Base-by-base conservation (phyloP, 1,140 invertebrate species). In the Drosophila auraria region DNA sequence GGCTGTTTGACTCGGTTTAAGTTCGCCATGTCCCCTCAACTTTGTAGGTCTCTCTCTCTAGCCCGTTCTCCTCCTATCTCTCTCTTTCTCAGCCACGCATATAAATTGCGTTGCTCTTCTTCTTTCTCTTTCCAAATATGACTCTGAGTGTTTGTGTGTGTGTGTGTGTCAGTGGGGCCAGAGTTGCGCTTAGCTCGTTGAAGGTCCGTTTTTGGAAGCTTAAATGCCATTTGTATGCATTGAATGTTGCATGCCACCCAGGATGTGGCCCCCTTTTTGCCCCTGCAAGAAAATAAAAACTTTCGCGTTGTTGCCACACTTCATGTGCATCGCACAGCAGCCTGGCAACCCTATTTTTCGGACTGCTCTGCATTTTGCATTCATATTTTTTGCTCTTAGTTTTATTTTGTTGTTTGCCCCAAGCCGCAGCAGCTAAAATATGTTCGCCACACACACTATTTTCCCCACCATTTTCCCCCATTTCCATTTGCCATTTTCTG, bases 201-300 rank as follows among this genome's bases (percentile, higher is more conserved):
- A 68, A 62, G 40, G 51, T 74, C 51, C 51, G 61, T 73, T 56
- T 72, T 64, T 56, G 79, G 83, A 82, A 83, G 82, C 84, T 89
- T 91, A 86, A 90, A 91, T 91, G 89, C 89, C 84, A 91, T 91
- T 91, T 91, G 89, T 91, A 91, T 91, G 87, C 87, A 91, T 91
- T 91, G 87, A 87, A 87, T 91, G 87, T 83, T 91, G 82, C 87
- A 90, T 89, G 82, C 78, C 60, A 71, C 77, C 54, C 76, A 78
- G 68, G 40, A 69, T 60, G 59, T 49, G 20, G 11, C 36, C 57
- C 36, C 38, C 42, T 36, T 36, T 36, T 23, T 15, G 42, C 6
- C 25, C 15, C 5, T 58, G 65, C 61, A 73, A 68, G 54, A 53
- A 76, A 59, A 63, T 70, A 69, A 61, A 78, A 78, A 78, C 50